Percentiles rank a stretch among this genome's conserved stretches.
Evolutionary conservation across 2,113 vertebrate genomes (phyloP).

Genomic region (Ardeotis arabs): DNA sequence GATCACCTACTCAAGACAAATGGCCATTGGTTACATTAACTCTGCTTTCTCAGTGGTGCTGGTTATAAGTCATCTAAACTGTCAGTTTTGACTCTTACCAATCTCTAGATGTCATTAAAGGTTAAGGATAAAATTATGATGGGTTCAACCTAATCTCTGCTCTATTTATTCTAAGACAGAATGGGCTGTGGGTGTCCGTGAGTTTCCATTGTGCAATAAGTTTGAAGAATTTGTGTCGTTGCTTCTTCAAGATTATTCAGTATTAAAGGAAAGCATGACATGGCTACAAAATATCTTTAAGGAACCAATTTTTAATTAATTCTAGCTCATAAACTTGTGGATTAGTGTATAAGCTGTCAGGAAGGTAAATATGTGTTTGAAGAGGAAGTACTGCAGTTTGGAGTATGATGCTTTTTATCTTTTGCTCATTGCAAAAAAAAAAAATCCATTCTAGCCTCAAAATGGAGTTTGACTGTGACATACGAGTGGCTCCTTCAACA

Average conservation of each 20-base stretch:
- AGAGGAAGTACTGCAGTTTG: background rate
- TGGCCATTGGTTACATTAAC: background rate
- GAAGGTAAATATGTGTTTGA: background rate
- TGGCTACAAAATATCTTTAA: background rate
- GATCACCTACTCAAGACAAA: background rate
- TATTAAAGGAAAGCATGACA: background rate
- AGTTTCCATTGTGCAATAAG: accelerated
- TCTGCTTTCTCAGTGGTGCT: background rate
- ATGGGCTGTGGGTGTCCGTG: background rate
- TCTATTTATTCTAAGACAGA: background rate
- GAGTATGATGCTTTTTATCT: background rate
- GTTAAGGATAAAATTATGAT: background rate
- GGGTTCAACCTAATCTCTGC: background rate
- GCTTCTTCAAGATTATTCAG: background rate
- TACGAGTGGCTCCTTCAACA: background rate
- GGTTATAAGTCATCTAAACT: background rate
- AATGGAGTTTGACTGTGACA: background rate
- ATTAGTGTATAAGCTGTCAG: background rate
- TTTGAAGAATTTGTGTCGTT: background rate
- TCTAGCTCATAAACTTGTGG: background rate
- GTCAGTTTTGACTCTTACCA: background rate
- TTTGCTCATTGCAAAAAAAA: background rate
- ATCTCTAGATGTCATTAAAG: background rate
- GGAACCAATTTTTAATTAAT: background rate
- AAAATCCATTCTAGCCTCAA: background rate